Percentiles rank a stretch among this genome's conserved stretches.
These are phyloP conservation scores for Hafferia zeledoni DNA, from an alignment of 2,797 vertebrate species.

Conservation along the genomic window DNA sequence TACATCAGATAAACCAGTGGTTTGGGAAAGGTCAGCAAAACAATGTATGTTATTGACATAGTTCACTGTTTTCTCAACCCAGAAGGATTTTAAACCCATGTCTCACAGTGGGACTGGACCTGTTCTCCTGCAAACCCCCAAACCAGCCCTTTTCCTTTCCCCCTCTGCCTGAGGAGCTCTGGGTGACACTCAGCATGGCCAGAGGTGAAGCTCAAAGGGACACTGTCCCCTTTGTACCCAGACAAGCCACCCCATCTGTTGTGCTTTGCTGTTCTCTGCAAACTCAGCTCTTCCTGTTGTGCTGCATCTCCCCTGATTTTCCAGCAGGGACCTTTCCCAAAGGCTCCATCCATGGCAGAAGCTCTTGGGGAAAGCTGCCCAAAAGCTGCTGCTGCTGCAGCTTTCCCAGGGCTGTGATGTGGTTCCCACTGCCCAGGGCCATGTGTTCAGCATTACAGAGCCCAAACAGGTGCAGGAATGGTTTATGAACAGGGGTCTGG, in stretches of 20 bases:
- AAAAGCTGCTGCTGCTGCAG: not conserved
- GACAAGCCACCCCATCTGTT: not conserved
- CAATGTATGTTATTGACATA: not conserved
- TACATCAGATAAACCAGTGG: not conserved
- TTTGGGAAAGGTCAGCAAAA: not conserved
- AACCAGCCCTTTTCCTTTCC: not conserved
- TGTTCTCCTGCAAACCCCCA: not conserved
- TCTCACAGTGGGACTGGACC: not conserved
- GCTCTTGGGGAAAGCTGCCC: conserved; percentile 13
- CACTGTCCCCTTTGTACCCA: not conserved
- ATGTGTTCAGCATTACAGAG: conserved; percentile 61
- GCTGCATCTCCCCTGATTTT: not conserved
- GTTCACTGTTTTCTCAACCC: not conserved
- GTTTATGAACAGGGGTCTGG: conserved; percentile 45
- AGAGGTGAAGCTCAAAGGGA: not conserved
- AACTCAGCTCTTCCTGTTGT: not conserved
- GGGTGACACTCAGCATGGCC: not conserved
- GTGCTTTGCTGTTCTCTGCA: not conserved
- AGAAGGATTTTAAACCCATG: not conserved
- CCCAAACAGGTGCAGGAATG: conserved; percentile 58
- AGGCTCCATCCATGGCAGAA: conserved; percentile 39
- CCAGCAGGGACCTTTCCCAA: conserved; percentile 43
- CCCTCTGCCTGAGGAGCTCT: not conserved
- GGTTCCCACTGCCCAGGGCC: conserved; percentile 13
- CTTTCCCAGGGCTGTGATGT: conserved; percentile 35